Base-by-base conservation (phyloP, 2,797 vertebrate species). In the Rhynchotus rufescens region DNA sequence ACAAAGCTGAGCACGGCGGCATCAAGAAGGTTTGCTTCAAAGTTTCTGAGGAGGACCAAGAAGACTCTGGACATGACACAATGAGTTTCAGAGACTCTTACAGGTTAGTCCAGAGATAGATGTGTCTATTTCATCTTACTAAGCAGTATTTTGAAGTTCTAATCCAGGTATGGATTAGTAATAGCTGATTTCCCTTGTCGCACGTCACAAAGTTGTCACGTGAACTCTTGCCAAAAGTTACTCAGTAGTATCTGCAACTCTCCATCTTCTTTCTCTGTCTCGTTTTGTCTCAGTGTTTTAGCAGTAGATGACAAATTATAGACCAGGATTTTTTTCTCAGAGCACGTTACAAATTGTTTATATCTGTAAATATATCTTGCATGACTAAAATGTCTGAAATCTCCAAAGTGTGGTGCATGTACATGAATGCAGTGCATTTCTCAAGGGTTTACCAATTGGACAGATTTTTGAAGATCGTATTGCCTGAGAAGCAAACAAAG, bases 41-140 rank as follows among this genome's bases (percentile, higher is more conserved):
- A 96, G 99, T 99, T 94, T 99, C 98, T 2, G 99, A 99, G 94
- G 99, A 99, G 28, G 99, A 99, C 80, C 99, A 99, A 97, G 99
- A 99, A 94, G 99, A 99, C 97, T 99, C 99, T 0, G 99, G 99
- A 32, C 99, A 99, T 0, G 99, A 99, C 96, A 99, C 99, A 6
- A 99, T 99, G 98, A 99, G 99, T 97, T 99, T 98, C 97, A 98
- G 99, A 45, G 99, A 99, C 96, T 99, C 99, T 20, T 99, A 99
- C 98, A 99, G 99, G 99, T 99, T 64, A 62, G 94, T 84, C 45
- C 57, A 59, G 74, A 94, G 57, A 68, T 45, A 57, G 15, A n/a
- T 30, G 12, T 75, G 34, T 28, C 54, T 8, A 57, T 81, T 78
- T 21, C 28, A 56, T 25, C 25, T 77, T 77, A 49, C 15, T 71